Evolutionary conservation across 2,888 invertebrate genomes (phyloP).

Genomic region (Protodeltote pygarga): DNA sequence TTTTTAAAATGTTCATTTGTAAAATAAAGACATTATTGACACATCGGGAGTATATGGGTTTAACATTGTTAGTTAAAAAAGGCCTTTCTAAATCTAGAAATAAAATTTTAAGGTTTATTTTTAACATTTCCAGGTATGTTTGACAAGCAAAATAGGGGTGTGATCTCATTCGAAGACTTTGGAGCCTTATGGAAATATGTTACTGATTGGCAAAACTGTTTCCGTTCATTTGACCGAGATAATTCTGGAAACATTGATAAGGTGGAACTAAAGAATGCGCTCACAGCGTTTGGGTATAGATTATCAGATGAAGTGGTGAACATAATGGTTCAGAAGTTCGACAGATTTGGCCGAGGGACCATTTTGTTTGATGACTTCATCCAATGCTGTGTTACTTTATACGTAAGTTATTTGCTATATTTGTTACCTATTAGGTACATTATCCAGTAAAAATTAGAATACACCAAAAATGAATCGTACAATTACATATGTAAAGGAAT

Average conservation of each 20-base stretch:
- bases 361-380: slow-evolving; percentile 99
- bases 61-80: no score
- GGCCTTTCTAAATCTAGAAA: no score
- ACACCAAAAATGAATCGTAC: no score
- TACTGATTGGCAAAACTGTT: slow-evolving; percentile 98
- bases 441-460: no score
- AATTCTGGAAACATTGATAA: slow-evolving; percentile 97
- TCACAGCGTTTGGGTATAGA: slow-evolving; percentile 95
- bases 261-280: slow-evolving; percentile 95
- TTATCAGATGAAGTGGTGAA: slow-evolving; percentile 94
- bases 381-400: slow-evolving; percentile 96
- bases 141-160: slow-evolving; percentile 95
- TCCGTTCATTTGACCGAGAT: slow-evolving; percentile 97
- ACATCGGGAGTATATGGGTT: no score
- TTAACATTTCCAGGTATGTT: slow-evolving; percentile 94
- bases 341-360: slow-evolving; percentile 95
- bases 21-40: no score
- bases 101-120: not conserved
- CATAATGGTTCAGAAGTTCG: slow-evolving; percentile 96
- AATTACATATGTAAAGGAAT: no score
- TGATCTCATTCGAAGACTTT: slow-evolving; percentile 98
- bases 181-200: slow-evolving; percentile 99
- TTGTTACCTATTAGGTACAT: not conserved
- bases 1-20: no score
- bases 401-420: slow-evolving; percentile 89